These are phyloP conservation scores for Athalia circularis DNA, from an alignment of 2,888 invertebrate species.

Conservation along the genomic window DNA sequence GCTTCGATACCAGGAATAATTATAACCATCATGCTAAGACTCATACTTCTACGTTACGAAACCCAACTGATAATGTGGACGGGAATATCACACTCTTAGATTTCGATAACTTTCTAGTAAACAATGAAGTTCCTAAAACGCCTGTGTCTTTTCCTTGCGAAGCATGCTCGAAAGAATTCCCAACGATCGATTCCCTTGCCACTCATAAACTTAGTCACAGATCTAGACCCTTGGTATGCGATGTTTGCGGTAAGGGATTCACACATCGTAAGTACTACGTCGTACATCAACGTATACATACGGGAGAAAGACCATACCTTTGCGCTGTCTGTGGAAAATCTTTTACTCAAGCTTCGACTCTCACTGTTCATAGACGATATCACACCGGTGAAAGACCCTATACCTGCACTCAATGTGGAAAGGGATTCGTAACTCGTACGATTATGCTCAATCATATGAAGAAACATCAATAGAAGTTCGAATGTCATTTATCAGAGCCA, in stretches of 20 bases:
- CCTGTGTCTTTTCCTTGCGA: conserved; percentile 66
- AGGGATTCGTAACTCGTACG: conserved; percentile 72
- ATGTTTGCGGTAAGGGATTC: conserved; percentile 73
- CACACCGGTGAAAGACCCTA: conserved; percentile 73
- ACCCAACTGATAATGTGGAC: conserved; percentile 15
- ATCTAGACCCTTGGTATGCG: conserved; percentile 71
- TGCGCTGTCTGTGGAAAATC: conserved; percentile 74
- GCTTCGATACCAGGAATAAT: conserved; percentile 71
- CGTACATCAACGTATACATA: conserved; percentile 73
- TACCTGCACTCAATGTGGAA: conserved; percentile 71
- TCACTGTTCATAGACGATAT: conserved; percentile 71
- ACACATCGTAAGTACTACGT: conserved; percentile 72
- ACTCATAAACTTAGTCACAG: conserved; percentile 70
- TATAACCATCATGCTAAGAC: conserved; percentile 73
- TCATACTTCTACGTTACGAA: conserved; percentile 59
- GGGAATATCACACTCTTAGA: not conserved
- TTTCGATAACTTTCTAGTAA: not conserved
- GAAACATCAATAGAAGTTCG: conserved; percentile 64
- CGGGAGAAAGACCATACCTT: conserved; percentile 74
- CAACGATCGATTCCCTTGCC: conserved; percentile 66
- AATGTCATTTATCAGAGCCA: too few relatives aligned
- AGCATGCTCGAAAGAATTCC: conserved; percentile 69
- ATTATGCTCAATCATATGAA: conserved; percentile 74
- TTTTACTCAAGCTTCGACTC: conserved; percentile 71
- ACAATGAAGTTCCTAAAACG: conserved; percentile 20